Evolutionary conservation across 2,797 vertebrate genomes (phyloP).

Genomic region (Sebastes glaucus): DNA sequence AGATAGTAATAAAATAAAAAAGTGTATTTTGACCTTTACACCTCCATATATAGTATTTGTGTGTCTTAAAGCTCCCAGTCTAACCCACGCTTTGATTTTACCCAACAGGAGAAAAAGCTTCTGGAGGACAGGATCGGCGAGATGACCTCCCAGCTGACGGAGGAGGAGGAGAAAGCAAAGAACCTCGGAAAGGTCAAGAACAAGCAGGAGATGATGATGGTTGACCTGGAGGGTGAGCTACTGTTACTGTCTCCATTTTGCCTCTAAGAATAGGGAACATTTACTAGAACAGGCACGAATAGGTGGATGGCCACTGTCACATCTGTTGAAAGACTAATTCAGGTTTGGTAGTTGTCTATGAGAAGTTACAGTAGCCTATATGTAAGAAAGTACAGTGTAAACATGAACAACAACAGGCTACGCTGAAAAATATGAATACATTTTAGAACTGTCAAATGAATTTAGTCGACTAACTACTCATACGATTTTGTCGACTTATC

Average conservation of each 20-base stretch:
- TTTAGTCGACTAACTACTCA: no score
- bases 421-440: not conserved
- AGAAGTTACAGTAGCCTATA: not conserved
- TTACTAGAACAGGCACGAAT: not conserved
- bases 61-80: not conserved
- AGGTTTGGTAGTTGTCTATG: not conserved
- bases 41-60: not conserved
- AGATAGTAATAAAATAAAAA: not conserved
- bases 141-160: slow-evolving; percentile 92
- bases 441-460: no score
- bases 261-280: not conserved
- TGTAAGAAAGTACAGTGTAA: not conserved
- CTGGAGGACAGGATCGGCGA: slow-evolving; percentile 93
- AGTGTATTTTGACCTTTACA: not conserved
- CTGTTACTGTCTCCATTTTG: not conserved
- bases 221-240: slow-evolving; percentile 91
- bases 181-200: slow-evolving; percentile 96
- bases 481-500: no score
- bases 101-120: slow-evolving; percentile 93
- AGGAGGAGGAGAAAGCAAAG: slow-evolving; percentile 98
- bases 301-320: not conserved
- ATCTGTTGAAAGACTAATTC: not conserved
- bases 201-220: slow-evolving; percentile 99
- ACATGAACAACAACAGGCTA: not conserved
- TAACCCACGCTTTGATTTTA: not conserved